A percentile compares a stretch with the other conserved stretches of the same genome.
phyloP scores from a whole-genome alignment of 2,888 invertebrate genomes.

The Nowickia ferox region DNA sequence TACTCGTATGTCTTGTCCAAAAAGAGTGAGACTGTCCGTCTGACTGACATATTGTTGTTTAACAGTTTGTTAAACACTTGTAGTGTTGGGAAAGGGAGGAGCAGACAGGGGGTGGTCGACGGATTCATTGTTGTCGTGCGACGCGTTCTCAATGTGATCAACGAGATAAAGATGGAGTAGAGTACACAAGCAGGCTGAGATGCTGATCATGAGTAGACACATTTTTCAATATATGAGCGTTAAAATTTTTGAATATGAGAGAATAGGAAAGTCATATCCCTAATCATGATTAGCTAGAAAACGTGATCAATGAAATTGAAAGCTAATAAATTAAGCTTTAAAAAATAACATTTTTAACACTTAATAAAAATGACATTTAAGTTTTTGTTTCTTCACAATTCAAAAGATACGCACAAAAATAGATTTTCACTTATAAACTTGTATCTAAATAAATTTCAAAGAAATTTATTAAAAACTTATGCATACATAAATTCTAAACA shows the following conservation, averaged over 20 bases:
- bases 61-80: conserved; percentile 42
- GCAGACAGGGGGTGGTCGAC: conserved; percentile 37
- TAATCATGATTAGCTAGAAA: conserved; percentile 69
- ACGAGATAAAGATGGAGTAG: conserved; percentile 40
- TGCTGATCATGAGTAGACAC: conserved; percentile 59
- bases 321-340: conserved; percentile 57
- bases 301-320: conserved; percentile 59
- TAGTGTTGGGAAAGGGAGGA: conserved; percentile 46
- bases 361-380: conserved; percentile 52
- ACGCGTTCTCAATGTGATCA: conserved; percentile 63
- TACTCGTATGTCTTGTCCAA: conserved; percentile 79
- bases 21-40: conserved; percentile 39
- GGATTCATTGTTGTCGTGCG: conserved; percentile 58
- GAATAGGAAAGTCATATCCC: conserved; percentile 12
- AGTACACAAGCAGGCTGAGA: conserved; percentile 22
- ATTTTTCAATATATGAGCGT: conserved; percentile 32
- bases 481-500: neutral
- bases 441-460: too few species aligned
- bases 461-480: too few species aligned
- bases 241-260: neutral
- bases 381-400: neutral
- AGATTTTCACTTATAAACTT: neutral
- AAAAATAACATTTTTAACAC: conserved; percentile 40
- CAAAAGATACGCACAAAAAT: neutral
- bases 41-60: conserved; percentile 13